Conservation (phyloP, 2,113 vertebrate species). For the Phodopus roborovskii region DNA sequence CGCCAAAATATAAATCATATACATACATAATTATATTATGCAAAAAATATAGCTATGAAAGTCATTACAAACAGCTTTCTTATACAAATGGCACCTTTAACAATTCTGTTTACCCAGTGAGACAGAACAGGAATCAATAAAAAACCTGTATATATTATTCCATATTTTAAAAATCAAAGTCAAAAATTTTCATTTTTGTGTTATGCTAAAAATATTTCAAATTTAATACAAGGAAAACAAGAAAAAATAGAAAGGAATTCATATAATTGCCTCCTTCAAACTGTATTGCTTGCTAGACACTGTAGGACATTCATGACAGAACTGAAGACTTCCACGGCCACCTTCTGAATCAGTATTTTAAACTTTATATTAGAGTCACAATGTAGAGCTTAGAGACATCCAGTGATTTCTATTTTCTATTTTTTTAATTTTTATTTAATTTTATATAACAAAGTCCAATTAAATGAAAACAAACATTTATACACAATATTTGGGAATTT, state of each 20-base stretch:
- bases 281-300: not conserved
- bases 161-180: not conserved
- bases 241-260: not conserved
- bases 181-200: not conserved
- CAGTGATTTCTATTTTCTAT: slow-evolving; percentile 10
- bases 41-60: not conserved
- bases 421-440: no score
- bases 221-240: not conserved
- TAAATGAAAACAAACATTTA: no score
- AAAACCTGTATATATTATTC: not conserved
- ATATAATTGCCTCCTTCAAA: not conserved
- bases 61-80: not conserved
- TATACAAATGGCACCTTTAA: not conserved
- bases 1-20: not conserved
- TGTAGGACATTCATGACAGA: not conserved
- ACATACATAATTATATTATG: not conserved
- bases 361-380: not conserved
- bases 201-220: not conserved
- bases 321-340: not conserved
- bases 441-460: no score
- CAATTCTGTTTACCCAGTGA: not conserved
- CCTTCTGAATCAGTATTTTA: not conserved
- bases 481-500: no score
- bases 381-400: not conserved
- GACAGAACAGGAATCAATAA: not conserved